phyloP scores from a whole-genome alignment of 2,888 invertebrate genomes.

The Leptinotarsa juncta region DNA sequence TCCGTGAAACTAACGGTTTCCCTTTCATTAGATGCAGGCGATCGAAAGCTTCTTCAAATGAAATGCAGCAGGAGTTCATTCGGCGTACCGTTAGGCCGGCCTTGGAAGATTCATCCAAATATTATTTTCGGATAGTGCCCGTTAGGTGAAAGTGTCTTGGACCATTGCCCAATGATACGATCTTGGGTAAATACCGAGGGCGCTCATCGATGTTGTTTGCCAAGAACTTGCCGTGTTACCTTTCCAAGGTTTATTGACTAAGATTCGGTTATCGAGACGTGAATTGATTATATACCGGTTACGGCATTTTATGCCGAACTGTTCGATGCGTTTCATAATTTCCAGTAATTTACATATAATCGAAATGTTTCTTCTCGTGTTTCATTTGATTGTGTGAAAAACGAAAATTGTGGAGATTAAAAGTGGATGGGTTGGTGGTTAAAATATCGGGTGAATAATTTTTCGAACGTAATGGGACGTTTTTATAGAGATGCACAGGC shows the following conservation, averaged over 20 bases:
- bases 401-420: too few relatives aligned
- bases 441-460: too few relatives aligned
- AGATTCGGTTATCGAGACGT: not conserved
- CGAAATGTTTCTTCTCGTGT: too few relatives aligned
- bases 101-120: slow-evolving; percentile 2
- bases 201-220: not conserved
- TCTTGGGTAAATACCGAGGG: not conserved
- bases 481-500: too few relatives aligned
- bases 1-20: not conserved
- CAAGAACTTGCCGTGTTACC: slow-evolving; percentile 1
- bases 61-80: slow-evolving; percentile 12
- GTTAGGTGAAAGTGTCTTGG: slow-evolving; percentile 18
- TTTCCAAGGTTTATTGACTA: slow-evolving; percentile 10
- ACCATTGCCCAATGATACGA: slow-evolving; percentile 3
- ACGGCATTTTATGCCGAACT: not conserved
- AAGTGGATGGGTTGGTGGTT: too few relatives aligned
- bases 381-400: too few relatives aligned
- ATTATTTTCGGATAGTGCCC: not conserved
- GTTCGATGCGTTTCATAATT: too few relatives aligned
- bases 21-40: slow-evolving; percentile 3
- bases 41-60: not conserved
- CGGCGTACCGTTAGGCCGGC: slow-evolving; percentile 15
- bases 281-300: not conserved
- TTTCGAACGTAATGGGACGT: too few relatives aligned
- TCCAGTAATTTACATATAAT: too few relatives aligned